Conservation (phyloP, 2,797 vertebrate genomes). For the Amphiprion clarkii region DNA sequence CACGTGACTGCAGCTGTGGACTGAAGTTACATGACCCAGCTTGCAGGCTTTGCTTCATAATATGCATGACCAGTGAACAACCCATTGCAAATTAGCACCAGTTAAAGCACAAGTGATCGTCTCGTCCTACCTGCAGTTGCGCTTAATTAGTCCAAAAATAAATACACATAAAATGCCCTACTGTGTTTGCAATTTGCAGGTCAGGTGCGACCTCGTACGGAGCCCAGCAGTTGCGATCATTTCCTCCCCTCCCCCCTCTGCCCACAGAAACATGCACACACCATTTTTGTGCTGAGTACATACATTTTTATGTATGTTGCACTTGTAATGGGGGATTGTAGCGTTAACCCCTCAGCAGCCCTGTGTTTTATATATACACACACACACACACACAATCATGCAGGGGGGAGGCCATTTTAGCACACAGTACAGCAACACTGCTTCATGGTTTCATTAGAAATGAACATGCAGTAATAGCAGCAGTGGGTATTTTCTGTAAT, state of each 20-base stretch:
- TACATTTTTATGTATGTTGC: conserved; percentile 63
- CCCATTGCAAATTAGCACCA: too few species aligned
- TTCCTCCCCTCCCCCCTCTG: conserved; percentile 46
- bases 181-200: neutral
- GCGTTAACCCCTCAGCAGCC: conserved; percentile 49
- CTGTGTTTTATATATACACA: conserved; percentile 6
- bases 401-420: conserved; percentile 48
- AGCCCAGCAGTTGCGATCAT: conserved; percentile 40
- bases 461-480: conserved; percentile 18
- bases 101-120: neutral
- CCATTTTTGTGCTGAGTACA: conserved; percentile 72
- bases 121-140: neutral
- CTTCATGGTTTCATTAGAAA: conserved; percentile 31
- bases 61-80: too few species aligned
- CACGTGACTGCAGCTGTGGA: neutral
- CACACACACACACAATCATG: conserved; percentile 15
- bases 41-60: neutral
- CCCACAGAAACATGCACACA: conserved; percentile 46
- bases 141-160: conserved; percentile 8
- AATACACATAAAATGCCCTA: neutral
- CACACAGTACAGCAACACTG: conserved; percentile 5
- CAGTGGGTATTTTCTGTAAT: conserved; percentile 1
- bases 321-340: conserved; percentile 42
- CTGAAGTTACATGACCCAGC: neutral
- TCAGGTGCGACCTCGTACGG: conserved; percentile 37